Base-by-base conservation (phyloP, 2,797 vertebrate genomes). In the Sebastes kiyomatsui region DNA sequence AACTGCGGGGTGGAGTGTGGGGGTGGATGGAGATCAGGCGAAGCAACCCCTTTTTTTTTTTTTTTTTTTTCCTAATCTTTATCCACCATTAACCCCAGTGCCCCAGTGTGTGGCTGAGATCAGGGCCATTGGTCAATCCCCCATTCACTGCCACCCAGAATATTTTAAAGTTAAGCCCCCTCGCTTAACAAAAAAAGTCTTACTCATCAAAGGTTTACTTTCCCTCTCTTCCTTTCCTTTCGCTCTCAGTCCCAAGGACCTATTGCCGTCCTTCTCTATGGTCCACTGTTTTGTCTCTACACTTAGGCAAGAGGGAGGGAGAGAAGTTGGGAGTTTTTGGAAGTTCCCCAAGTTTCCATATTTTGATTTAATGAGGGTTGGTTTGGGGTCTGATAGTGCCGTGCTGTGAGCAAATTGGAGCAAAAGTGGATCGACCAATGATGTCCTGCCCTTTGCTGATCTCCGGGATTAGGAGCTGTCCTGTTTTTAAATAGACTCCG, bases 51-150 rank as follows among this genome's bases (percentile, higher is more conserved):
- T 38, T 49, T 83, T 85, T 83, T 84, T 28, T 38, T 49, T 82
- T 84, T 81, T 82, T 85, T 82, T 84, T 28, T 86, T 84, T 60
- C 25, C 90, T 95, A 96, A 96, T 96, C 96, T 96, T 96, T 96
- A 96, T 96, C 95, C 95, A 94, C 94, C 94, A 96, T 96, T 96
- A 96, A 96, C 96, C 96, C 93, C 88, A 83, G 90, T 92, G 92
- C 94, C 92, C 93, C 90, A 83, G 88, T 94, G 92, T 94, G 94
- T 94, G 95, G 94, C 92, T 94, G 88, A 94, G 95, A 96, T 95
- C 95, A 95, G 95, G 95, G 93, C 94, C 93, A 95, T 87, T 95
- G 96, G 95, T 96, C 96, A 96, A 96, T 95, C 95, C 95, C 93
- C 93, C 90, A 94, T 96, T 95, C 94, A 94, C 88, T 82, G 81